Base-by-base conservation (phyloP, 2,113 vertebrate genomes). In the Mesocricetus auratus region DNA sequence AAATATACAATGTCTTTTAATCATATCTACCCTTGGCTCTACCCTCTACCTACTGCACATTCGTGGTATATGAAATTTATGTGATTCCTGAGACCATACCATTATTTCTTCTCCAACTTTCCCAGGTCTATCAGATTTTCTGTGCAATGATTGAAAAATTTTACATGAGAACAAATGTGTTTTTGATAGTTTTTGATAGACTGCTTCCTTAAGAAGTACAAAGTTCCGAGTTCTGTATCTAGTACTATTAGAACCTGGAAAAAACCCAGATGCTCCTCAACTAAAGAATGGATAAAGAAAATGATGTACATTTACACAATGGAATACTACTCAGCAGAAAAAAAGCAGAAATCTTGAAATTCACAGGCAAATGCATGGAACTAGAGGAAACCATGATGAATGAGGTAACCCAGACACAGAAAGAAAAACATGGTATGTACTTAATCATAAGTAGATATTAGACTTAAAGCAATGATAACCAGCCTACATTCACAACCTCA, bases 1-100 rank as follows among this genome's bases (percentile, higher is more conserved):
- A 39, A 82, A 26, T 42, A 16, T 78, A 9, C 29, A n/a, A 58
- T 17, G 4, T 53, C 24, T 33, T 47, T 17, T 50, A 79, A 22
- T n/a, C 50, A 39, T 29, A 82, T 60, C 12, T 82, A 15, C 79
- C 12, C 22, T 39, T 60, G 22, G 29, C 1, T 26, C 6, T 39
- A 60, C 3, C 7, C 3, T 60, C 12, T 7, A 39, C 12, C 12
- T 24, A 16, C 12, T 39, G 3, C 0, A 26, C 3, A 42, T 29
- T 42, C 21, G 7, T 39, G 21, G 2, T 60, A 60, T 82, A 58
- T 58, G 36, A 60, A 60, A 39, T 60, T 4, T 16, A 26, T 26
- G 6, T 8, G 7, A 82, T 39, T 82, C 12, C 36, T 60, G 22
- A 60, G 7, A 82, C 1, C 22, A 58, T n/a, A 24, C 4, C 31